Base-by-base conservation (phyloP, 1,140 invertebrate genomes). In the Pogonomyrmex barbatus region DNA sequence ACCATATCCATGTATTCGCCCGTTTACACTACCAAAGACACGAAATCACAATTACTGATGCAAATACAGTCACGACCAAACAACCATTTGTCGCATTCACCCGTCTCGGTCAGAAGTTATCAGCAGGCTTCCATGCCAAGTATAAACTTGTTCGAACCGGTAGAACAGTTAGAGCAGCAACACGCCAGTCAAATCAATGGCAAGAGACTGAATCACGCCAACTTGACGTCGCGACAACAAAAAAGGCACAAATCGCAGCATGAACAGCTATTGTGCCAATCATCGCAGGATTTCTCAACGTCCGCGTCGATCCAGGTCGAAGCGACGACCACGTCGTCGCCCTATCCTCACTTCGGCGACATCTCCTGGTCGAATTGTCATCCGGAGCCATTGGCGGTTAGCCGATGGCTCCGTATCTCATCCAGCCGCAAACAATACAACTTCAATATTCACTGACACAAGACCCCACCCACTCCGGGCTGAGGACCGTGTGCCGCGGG, bases 381-480 rank as follows among this genome's bases (percentile, higher is more conserved):
- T 78, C 94, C 94, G 10, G 94, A 95, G 67, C 94, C 94, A 36
- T 79, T 95, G 4, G 94, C 94, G 0, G 94, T 95, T 30, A 95
- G 92, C 63, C 94, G 94, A 17, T 95, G 94, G 94, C 90, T 95
- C 8, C 94, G 94, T 58, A 94, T 95, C 65, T 94, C 92, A n/a
- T 95, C 94, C 82, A 95, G 89, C 92, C 94, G 94, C 87, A 95
- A 95, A 88, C 94, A 95, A 88, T 95, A 95, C 85, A 95, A 95
- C 87, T 95, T 95, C 85, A 95, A 95, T 92, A 95, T 95, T 94
- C 94, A 95, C 94, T 95, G 94, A 95, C 94, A 95, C 89, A 95
- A 94, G 86, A 95, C 92, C 91, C 94, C 93, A 92, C 94, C 94
- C 91, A 95, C 94, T 93, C 94, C 94, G 91, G 94, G 94, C 93